Conservation (phyloP, 2,113 vertebrate genomes). For the Zeus faber region DNA sequence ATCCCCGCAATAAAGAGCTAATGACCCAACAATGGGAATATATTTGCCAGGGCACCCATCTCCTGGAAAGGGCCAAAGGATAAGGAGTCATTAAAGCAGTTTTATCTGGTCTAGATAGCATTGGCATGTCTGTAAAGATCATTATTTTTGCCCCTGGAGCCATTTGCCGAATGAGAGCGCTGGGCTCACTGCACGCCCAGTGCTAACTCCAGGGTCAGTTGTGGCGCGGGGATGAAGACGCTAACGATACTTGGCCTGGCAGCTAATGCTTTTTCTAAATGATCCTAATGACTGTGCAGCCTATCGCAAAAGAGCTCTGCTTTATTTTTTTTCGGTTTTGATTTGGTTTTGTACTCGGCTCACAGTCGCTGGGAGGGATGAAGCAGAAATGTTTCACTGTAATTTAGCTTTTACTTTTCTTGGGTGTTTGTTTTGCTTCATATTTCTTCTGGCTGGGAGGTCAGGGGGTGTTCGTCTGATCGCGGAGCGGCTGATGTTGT, state of each 20-base stretch:
- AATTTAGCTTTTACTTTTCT: constrained; percentile 25
- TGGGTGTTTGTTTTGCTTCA: constrained; percentile 20
- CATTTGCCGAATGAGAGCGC: constrained; percentile 63
- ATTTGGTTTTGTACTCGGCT: constrained; percentile 48
- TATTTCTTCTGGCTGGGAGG: too few relatives aligned
- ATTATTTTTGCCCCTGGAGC: constrained; percentile 78
- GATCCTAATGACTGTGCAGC: constrained; percentile 59
- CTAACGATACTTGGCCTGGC: constrained; percentile 66
- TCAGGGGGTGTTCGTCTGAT: too few relatives aligned
- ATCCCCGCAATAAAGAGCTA: constrained; percentile 68
- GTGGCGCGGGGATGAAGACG: constrained; percentile 58
- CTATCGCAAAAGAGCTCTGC: constrained; percentile 39
- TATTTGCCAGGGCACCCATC: constrained; percentile 63
- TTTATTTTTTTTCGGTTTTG: constrained; percentile 40
- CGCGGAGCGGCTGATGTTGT: too few relatives aligned
- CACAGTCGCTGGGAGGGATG: constrained; percentile 32
- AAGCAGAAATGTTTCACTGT: constrained; percentile 23
- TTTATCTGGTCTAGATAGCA: constrained; percentile 76
- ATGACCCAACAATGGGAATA: constrained; percentile 69
- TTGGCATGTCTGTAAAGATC: constrained; percentile 76
- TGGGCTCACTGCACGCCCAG: constrained; percentile 44
- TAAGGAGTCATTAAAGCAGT: constrained; percentile 73
- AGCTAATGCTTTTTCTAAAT: constrained; percentile 69
- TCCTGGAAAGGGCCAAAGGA: constrained; percentile 70
- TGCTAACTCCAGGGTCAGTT: constrained; percentile 63